Conservation (phyloP, 1,140 invertebrate genomes). For the Polypedilum pembai region DNA sequence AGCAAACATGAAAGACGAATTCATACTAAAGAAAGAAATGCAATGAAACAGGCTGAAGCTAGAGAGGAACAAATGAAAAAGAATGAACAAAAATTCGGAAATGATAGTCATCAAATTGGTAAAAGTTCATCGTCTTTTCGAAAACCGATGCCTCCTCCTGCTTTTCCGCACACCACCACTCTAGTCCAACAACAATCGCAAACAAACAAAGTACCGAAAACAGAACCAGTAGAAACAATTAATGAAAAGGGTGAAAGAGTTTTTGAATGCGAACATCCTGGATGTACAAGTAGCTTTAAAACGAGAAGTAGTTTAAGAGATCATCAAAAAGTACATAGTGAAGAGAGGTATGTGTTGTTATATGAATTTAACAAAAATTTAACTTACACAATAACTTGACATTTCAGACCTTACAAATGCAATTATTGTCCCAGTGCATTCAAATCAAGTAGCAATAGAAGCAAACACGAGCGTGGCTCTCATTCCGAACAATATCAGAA, state of each 20-base stretch:
- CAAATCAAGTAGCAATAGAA: slow-evolving; percentile 14
- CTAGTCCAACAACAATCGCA: neutral
- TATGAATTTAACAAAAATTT: neutral
- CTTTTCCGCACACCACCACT: neutral
- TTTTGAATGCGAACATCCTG: neutral
- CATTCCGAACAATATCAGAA: neutral
- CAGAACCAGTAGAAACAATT: neutral
- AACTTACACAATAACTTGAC: neutral
- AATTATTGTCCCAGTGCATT: neutral
- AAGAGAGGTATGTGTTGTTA: neutral
- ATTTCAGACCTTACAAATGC: neutral
- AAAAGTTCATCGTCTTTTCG: neutral
- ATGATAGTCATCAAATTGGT: neutral
- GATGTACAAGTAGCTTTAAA: neutral
- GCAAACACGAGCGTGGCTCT: neutral
- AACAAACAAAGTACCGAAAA: neutral
- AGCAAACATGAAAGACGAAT: neutral
- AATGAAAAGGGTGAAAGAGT: neutral
- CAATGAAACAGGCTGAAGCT: neutral
- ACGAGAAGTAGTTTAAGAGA: slow-evolving; percentile 19
- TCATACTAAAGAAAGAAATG: neutral
- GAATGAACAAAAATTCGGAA: neutral
- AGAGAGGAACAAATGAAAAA: neutral
- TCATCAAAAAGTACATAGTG: slow-evolving; percentile 9
- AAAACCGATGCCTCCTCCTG: neutral